These are phyloP conservation scores for Drosophila nikananu DNA, from an alignment of 1,140 invertebrate genomes.

Conservation along the genomic window DNA sequence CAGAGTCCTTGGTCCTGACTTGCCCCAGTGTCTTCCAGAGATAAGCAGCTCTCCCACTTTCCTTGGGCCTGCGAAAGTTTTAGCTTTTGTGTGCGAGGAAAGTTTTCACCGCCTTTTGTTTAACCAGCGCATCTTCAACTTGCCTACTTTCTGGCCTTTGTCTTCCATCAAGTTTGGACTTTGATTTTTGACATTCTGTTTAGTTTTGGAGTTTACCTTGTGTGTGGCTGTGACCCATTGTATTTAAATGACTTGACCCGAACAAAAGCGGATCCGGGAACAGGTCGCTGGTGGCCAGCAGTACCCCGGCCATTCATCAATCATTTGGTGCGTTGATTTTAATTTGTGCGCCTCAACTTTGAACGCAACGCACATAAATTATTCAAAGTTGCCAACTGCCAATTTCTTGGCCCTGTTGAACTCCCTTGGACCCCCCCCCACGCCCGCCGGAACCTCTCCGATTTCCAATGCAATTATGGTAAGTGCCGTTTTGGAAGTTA, in stretches of 20 bases:
- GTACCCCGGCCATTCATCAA: constrained; percentile 68
- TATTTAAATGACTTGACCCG: constrained; percentile 77
- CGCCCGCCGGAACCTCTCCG: constrained; percentile 24
- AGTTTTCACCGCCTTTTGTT: constrained; percentile 71
- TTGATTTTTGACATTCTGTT: constrained; percentile 83
- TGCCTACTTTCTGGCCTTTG: constrained; percentile 63
- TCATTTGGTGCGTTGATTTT: constrained; percentile 82
- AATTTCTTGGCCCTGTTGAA: neutral
- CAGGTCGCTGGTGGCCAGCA: neutral
- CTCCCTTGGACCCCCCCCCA: neutral
- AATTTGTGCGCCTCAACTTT: constrained; percentile 80
- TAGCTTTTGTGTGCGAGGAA: constrained; percentile 49
- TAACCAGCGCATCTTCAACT: constrained; percentile 58
- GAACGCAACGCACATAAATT: constrained; percentile 74
- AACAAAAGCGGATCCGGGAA: constrained; percentile 49
- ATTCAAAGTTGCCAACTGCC: constrained; percentile 74
- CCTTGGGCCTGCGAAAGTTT: constrained; percentile 45
- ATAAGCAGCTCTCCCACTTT: constrained; percentile 66
- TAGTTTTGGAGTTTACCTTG: constrained; percentile 67
- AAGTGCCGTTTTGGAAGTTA: constrained; percentile 76
- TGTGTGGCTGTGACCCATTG: constrained; percentile 53
- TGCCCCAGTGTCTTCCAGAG: constrained; percentile 58
- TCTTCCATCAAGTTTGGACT: constrained; percentile 72
- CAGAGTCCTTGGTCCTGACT: neutral
- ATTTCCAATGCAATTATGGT: constrained; percentile 77